These are phyloP conservation scores for Chaetura pelagica DNA, from an alignment of 2,113 vertebrate species.

Conservation along the genomic window DNA sequence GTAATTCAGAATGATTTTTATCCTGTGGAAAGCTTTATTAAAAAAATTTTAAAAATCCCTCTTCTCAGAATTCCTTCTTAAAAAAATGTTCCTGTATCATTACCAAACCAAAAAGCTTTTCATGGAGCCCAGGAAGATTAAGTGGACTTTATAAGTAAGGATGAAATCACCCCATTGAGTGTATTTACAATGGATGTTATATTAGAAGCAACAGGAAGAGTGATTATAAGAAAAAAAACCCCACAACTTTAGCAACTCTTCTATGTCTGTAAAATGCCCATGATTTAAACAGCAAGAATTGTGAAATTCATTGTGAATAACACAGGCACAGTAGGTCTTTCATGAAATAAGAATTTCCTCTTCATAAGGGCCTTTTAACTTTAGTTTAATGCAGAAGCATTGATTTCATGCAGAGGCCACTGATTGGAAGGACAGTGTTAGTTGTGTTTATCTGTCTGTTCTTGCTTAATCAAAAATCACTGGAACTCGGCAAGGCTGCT, in stretches of 20 bases:
- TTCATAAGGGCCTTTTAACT: constrained; percentile 25
- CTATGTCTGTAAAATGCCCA: neutral
- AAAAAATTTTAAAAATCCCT: neutral
- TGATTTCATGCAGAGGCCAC: neutral
- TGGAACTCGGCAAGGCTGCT: neutral
- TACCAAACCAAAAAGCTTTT: neutral
- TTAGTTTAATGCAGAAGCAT: neutral
- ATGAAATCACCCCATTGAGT: neutral
- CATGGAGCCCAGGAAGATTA: neutral
- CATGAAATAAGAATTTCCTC: constrained; percentile 20
- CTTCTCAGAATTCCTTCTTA: neutral
- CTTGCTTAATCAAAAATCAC: constrained; percentile 42
- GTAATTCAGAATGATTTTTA: neutral
- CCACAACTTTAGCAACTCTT: neutral
- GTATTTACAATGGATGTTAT: neutral
- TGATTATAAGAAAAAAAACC: neutral
- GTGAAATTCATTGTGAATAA: neutral
- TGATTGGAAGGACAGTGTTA: constrained; percentile 1
- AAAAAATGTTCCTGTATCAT: neutral
- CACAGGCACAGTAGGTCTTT: neutral
- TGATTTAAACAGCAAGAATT: neutral
- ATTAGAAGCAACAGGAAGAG: constrained; percentile 1
- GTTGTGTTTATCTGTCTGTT: constrained; percentile 35
- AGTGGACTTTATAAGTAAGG: neutral
- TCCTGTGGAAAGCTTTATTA: neutral